A percentile compares a stretch with the other conserved stretches of the same genome.
Conservation (phyloP, 2,888 invertebrate genomes). For the Drosophila robusta region DNA sequence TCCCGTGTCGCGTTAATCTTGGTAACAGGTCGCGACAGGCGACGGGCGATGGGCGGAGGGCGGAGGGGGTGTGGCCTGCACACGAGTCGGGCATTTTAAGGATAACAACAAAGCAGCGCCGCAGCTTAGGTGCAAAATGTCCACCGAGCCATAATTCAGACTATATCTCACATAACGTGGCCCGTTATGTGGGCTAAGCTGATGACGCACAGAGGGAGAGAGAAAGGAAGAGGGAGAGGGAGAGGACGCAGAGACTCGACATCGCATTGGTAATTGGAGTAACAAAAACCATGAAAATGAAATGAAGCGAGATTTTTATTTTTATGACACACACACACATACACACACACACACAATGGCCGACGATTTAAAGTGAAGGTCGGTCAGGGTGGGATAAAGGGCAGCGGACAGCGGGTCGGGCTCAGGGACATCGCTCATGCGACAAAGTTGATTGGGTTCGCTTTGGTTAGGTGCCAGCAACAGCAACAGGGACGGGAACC, state of each 20-base stretch:
- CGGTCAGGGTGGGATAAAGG: constrained; percentile 31
- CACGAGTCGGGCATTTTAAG: constrained; percentile 39
- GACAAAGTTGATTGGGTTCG: constrained; percentile 33
- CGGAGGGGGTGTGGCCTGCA: constrained; percentile 26
- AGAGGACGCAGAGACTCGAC: constrained; percentile 7
- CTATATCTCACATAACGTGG: constrained; percentile 63
- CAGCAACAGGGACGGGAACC: constrained; percentile 3
- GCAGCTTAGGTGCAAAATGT: constrained; percentile 66
- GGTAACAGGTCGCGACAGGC: constrained; percentile 66
- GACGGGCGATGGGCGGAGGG: neutral
- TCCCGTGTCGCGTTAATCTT: constrained; percentile 61
- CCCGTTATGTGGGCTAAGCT: constrained; percentile 62
- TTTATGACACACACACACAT: constrained; percentile 54
- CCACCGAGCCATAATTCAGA: constrained; percentile 38
- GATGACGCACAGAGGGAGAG: constrained; percentile 27
- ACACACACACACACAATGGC: constrained; percentile 26
- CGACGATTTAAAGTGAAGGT: constrained; percentile 60
- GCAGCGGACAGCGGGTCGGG: neutral
- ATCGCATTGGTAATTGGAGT: constrained; percentile 63
- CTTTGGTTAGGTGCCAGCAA: constrained; percentile 10
- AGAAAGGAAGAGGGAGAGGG: neutral
- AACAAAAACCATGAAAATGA: constrained; percentile 62
- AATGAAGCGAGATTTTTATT: constrained; percentile 65
- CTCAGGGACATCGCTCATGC: constrained; percentile 11
- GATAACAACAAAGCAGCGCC: constrained; percentile 52